These are phyloP conservation scores for Cantharis flavilabris DNA, from an alignment of 2,888 invertebrate genomes.

Conservation along the genomic window DNA sequence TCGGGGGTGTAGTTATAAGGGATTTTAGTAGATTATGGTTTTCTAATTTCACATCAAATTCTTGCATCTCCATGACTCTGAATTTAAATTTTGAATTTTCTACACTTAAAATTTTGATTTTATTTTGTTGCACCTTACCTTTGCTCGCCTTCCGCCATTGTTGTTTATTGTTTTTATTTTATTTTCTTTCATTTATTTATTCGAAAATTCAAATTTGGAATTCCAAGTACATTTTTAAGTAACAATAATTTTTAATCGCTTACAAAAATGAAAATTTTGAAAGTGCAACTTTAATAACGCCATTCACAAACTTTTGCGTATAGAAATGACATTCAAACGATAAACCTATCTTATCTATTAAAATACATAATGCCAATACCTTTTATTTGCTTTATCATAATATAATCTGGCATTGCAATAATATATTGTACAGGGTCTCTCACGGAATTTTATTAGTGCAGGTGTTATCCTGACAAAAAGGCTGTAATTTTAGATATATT, in stretches of 20 bases:
- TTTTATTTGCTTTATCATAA: neutral
- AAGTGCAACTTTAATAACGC: neutral
- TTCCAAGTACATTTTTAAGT: too few relatives aligned
- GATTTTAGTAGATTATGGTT: constrained; percentile 13
- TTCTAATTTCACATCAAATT: neutral
- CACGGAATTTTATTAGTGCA: too few relatives aligned
- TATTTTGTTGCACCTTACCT: neutral
- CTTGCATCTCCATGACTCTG: neutral
- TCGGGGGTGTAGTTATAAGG: constrained; percentile 17
- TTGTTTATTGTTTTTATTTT: neutral
- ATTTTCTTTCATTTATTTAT: too few relatives aligned
- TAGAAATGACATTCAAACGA: neutral
- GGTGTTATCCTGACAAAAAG: too few relatives aligned
- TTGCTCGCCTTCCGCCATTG: neutral
- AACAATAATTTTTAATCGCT: neutral
- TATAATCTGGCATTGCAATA: neutral
- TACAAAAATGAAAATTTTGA: neutral
- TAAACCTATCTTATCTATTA: neutral
- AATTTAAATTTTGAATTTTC: neutral
- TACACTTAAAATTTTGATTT: neutral
- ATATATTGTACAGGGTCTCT: too few relatives aligned
- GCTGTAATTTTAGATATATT: too few relatives aligned
- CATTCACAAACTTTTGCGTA: neutral
- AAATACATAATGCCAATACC: neutral
- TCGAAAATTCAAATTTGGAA: too few relatives aligned